Conservation (phyloP, 2,113 vertebrate species). For the Ariopsis seemanni region DNA sequence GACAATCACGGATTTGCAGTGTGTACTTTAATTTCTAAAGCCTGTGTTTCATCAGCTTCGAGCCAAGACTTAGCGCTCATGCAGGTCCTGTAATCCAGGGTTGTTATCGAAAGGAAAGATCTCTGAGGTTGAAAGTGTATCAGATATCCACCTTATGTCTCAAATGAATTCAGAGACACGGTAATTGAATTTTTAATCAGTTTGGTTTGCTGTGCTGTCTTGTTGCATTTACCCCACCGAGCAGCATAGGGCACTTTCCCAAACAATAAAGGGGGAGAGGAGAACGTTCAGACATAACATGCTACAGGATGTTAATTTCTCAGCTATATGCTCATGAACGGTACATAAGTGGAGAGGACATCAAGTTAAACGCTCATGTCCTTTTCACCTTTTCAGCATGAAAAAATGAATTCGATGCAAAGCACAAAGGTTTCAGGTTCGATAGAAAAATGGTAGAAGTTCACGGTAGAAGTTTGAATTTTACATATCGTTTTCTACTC, state of each 20-base stretch:
- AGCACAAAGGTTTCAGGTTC: neutral
- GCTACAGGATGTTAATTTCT: conserved; percentile 1
- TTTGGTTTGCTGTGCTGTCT: conserved; percentile 59
- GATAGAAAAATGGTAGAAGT: neutral
- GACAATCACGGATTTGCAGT: conserved; percentile 33
- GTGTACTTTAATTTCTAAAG: conserved; percentile 43
- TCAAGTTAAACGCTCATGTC: neutral
- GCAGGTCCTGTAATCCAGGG: conserved; percentile 52
- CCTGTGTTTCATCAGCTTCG: conserved; percentile 39
- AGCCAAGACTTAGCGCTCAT: conserved; percentile 40
- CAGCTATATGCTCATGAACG: neutral
- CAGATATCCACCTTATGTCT: conserved; percentile 59
- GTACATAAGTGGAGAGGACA: neutral
- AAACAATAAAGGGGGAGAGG: conserved; percentile 25
- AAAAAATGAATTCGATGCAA: neutral
- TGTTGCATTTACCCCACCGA: conserved; percentile 51
- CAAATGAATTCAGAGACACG: conserved; percentile 59
- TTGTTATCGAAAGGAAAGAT: conserved; percentile 61
- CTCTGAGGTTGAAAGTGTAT: conserved; percentile 60
- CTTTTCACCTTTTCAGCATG: neutral
- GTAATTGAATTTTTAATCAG: conserved; percentile 73
- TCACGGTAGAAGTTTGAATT: neutral
- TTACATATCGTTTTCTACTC: too few relatives aligned
- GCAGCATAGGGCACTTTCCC: conserved; percentile 6
- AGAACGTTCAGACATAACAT: conserved; percentile 15